Base-by-base conservation (phyloP, 2,888 invertebrate genomes). In the Agrochola lychnidis region DNA sequence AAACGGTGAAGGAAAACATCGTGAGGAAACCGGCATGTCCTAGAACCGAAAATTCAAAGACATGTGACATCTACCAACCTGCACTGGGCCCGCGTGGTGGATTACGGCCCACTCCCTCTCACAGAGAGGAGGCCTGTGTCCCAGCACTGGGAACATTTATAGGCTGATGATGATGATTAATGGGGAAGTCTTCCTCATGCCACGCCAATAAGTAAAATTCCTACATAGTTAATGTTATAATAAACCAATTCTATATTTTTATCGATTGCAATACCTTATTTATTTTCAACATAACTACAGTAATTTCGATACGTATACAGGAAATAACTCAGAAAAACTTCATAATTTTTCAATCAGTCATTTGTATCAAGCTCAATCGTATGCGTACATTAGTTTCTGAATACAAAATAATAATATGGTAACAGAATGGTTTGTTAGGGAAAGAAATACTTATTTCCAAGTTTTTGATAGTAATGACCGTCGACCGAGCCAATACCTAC, bases 321-420 rank as follows among this genome's bases (percentile, higher is more conserved):
- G 71, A 83, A 81, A 73, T 40, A 16, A 59, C 30, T 53, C 4
- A 14, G 22, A 3, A 68, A 71, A 25, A 56, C 30, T 78, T 63
- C 10, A 48, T 79, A 62, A 70, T 66, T 45, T 57, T 67, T 53
- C 69, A 66, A 70, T 72, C 61, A 70, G 30, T 70, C 36, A 36
- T 76, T 57, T 73, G 10, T 69, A 48, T 36, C 4, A 53, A 45
- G 19, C 0, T 30, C 6, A 0, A 51, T 64, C 14, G 4, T 53
- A 70, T 63, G 16, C 59, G 19, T 59, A 22, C 14, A 73, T 53
- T 57, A 7, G 36, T 70, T 70, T 53, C 7, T 84, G 70, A 80
- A 69, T 71, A 81, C 22, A 69, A 80, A 81, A 82, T 82, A 81
- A 82, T 84, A 7, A 70, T 51, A 75, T n/a, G 48, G n/a, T 56